Evolutionary conservation across 2,113 vertebrate genomes (phyloP).

Genomic region (Progne subis): DNA sequence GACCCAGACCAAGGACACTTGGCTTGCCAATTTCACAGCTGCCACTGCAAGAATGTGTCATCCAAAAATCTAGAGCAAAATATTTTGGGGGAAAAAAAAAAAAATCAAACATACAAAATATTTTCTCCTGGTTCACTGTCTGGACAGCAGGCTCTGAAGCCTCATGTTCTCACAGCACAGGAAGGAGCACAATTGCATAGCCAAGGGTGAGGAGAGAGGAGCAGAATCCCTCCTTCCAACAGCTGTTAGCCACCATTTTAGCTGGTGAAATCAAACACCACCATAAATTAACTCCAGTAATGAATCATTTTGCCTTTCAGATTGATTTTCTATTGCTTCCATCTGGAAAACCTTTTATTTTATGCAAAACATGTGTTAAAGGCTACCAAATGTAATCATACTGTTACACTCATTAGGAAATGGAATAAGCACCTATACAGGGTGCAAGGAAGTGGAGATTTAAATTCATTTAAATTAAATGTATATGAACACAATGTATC

Average conservation of each 20-base stretch:
- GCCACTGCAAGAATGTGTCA: not conserved
- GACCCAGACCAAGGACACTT: not conserved
- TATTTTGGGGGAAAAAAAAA: not conserved
- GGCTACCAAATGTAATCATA: not conserved
- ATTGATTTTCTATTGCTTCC: not conserved
- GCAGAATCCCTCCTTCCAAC: not conserved
- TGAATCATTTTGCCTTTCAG: slow-evolving; percentile 3
- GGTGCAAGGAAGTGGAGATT: not conserved
- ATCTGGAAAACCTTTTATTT: slow-evolving; percentile 30
- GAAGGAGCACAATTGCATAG: rapidly evolving
- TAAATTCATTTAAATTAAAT: not conserved
- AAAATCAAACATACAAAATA: not conserved
- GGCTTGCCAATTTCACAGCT: not conserved
- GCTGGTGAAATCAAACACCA: not conserved
- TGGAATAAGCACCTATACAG: not conserved
- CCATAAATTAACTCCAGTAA: not conserved
- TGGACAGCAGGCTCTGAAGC: not conserved
- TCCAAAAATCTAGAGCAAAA: not conserved
- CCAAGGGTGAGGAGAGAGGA: not conserved
- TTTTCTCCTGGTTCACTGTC: not conserved
- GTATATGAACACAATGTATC: not conserved
- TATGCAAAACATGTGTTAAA: slow-evolving; percentile 24
- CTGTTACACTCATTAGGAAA: not conserved
- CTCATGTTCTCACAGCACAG: not conserved
- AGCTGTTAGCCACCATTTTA: not conserved